Base-by-base conservation (phyloP, 1,140 invertebrate genomes). In the Aleiodes sp. region DNA sequence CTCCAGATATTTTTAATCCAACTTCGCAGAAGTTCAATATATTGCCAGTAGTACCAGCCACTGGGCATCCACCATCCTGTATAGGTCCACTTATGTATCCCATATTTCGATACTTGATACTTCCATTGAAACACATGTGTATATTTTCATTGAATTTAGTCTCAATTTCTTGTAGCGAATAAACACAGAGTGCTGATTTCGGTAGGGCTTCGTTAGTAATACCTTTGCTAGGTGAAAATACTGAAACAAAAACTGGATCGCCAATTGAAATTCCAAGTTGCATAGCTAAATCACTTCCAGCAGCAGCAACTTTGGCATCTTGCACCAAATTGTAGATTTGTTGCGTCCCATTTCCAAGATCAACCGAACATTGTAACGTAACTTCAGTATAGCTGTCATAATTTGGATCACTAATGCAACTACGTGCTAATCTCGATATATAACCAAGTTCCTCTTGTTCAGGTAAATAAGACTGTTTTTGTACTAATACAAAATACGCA, bases 341-440 rank as follows among this genome's bases (percentile, higher is more conserved):
- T 1, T 82, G 75, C 31, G 78, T 81, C 0, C 82, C 83, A 35
- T 78, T 75, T 0, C 84, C 84, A n/a, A 82, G 70, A n/a, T 86
- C 83, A 0, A 91, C 90, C 56, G 88, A 86, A 80, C 97, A 98
- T 81, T 96, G 91, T 21, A 98, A 85, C 2, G 96, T 97, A 26
- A 98, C 93, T 87, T 99, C 97, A 0, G 95, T 96, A 82, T 99
- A 99, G 81, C 93, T 95, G 80, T 97, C 95, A 82, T 97, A 98
- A 80, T 96, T 96, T 0, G 93, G 90, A 87, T 99, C 97, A 73
- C 92, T 94, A 28, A 97, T 95, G 85, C 97, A 99, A 56, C 95
- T 95, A 12, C 97, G 88, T 0, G 96, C 94, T 70, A 98, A 85
- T 26, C 96, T 90, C 0, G 96, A 94, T 28, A 96, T 92, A 87